These are phyloP conservation scores for Micromesistius poutassou DNA, from an alignment of 2,797 vertebrate species.

Conservation along the genomic window DNA sequence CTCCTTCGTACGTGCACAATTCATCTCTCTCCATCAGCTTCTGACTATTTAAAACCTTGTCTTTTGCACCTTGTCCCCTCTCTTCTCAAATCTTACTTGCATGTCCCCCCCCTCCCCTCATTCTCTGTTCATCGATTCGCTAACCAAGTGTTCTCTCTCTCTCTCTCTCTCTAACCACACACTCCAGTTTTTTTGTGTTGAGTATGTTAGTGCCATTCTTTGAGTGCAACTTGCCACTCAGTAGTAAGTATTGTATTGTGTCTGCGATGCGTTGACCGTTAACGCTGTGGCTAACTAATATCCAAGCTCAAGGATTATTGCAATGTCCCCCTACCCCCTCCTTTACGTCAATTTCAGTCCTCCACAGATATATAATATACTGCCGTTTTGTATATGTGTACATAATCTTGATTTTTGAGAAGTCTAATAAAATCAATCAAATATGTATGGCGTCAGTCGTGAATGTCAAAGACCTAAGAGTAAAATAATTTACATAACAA, in stretches of 20 bases:
- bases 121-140: slow-evolving; percentile 6
- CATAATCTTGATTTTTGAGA: slow-evolving; percentile 55
- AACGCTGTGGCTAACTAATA: slow-evolving; percentile 69
- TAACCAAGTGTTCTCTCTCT: slow-evolving; percentile 42
- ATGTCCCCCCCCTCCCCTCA: slow-evolving; percentile 23
- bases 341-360: slow-evolving; percentile 11
- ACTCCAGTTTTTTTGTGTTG: slow-evolving; percentile 40
- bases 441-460: not conserved
- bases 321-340: slow-evolving; percentile 20
- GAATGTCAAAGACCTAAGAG: no score
- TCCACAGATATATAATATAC: slow-evolving; percentile 45
- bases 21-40: slow-evolving; percentile 35
- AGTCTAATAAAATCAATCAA: slow-evolving; percentile 60
- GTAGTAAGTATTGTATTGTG: slow-evolving; percentile 68
- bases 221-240: slow-evolving; percentile 58
- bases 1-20: slow-evolving; percentile 35
- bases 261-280: slow-evolving; percentile 63
- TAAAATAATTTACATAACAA: no score
- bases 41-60: slow-evolving; percentile 31
- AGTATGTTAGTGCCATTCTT: slow-evolving; percentile 54
- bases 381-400: slow-evolving; percentile 74
- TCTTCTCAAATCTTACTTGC: slow-evolving; percentile 29
- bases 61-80: slow-evolving; percentile 23
- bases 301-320: slow-evolving; percentile 56
- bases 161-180: slow-evolving; percentile 7